These are phyloP conservation scores for Heterodera carotae DNA, from an alignment of 1,140 invertebrate species.

Conservation along the genomic window DNA sequence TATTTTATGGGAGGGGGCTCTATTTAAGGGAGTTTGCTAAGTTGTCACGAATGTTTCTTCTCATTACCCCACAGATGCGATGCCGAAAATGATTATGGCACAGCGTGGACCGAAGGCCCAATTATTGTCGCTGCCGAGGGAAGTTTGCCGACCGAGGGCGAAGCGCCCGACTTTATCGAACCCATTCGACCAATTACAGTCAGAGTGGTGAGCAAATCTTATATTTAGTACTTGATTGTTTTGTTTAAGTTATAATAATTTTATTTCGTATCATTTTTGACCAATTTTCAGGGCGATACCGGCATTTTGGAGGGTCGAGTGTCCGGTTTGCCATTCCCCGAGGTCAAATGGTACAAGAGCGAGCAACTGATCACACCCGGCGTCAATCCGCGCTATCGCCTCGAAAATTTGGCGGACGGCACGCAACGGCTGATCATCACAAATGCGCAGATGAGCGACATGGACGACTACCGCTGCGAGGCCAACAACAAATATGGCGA, in stretches of 20 bases:
- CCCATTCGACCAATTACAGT: slow-evolving; percentile 62
- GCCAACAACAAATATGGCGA: slow-evolving; percentile 54
- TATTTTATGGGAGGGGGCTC: no score
- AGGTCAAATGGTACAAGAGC: slow-evolving; percentile 81
- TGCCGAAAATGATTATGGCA: slow-evolving; percentile 61
- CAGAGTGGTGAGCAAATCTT: slow-evolving; percentile 62
- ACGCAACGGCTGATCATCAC: slow-evolving; percentile 77
- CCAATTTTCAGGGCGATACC: slow-evolving; percentile 78
- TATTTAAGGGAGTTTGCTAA: no score
- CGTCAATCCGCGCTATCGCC: slow-evolving; percentile 63
- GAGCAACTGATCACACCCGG: slow-evolving; percentile 66
- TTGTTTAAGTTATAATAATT: not conserved
- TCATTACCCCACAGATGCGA: slow-evolving; percentile 41
- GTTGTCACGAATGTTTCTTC: no score
- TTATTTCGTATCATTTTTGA: slow-evolving; percentile 47
- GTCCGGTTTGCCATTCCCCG: slow-evolving; percentile 85
- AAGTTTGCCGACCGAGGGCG: slow-evolving; percentile 56
- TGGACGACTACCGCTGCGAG: slow-evolving; percentile 47
- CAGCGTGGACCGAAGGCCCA: slow-evolving; percentile 64
- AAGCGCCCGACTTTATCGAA: slow-evolving; percentile 61
- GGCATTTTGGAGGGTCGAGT: slow-evolving; percentile 84
- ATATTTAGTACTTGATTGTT: slow-evolving; percentile 74
- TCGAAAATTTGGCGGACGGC: slow-evolving; percentile 75
- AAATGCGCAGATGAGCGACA: slow-evolving; percentile 67
- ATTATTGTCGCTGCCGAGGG: slow-evolving; percentile 61